Percentiles rank a stretch among this genome's conserved stretches.
These are phyloP conservation scores for Engraulis encrasicolus DNA, from an alignment of 2,113 vertebrate genomes.

Conservation along the genomic window DNA sequence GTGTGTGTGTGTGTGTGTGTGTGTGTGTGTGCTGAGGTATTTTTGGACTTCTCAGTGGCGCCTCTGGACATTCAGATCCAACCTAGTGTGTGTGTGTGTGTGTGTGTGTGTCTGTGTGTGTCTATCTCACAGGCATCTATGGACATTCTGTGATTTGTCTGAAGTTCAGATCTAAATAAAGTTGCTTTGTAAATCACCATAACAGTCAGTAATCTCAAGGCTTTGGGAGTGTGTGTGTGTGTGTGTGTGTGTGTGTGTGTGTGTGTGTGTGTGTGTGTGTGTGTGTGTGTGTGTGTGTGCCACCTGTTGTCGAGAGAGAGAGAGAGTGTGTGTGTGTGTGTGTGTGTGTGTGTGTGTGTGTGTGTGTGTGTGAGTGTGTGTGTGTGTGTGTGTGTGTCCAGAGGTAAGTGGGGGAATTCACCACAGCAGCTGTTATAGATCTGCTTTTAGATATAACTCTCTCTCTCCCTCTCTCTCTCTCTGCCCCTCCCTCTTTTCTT, in stretches of 20 bases:
- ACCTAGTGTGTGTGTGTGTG: too few relatives aligned
- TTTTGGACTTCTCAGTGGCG: neutral
- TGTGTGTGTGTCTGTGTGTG: too few relatives aligned
- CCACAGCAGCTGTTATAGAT: constrained; percentile 19
- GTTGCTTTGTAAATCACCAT: constrained; percentile 70
- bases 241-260: neutral
- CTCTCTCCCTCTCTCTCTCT: too few relatives aligned
- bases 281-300: constrained; percentile 13
- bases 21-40: too few relatives aligned
- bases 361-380: neutral
- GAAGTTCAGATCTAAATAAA: constrained; percentile 71
- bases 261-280: constrained; percentile 19
- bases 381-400: neutral
- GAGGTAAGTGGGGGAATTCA: neutral
- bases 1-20: too few relatives aligned
- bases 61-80: too few relatives aligned
- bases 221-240: too few relatives aligned
- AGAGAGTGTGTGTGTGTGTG: too few relatives aligned
- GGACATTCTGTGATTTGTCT: constrained; percentile 11
- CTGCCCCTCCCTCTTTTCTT: too few relatives aligned
- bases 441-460: too few relatives aligned
- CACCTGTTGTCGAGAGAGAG: constrained; percentile 79
- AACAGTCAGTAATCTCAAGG: constrained; percentile 69
- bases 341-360: neutral
- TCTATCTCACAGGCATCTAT: too few relatives aligned